These are phyloP conservation scores for Unio delphinus DNA, from an alignment of 2,888 invertebrate species.

Conservation along the genomic window DNA sequence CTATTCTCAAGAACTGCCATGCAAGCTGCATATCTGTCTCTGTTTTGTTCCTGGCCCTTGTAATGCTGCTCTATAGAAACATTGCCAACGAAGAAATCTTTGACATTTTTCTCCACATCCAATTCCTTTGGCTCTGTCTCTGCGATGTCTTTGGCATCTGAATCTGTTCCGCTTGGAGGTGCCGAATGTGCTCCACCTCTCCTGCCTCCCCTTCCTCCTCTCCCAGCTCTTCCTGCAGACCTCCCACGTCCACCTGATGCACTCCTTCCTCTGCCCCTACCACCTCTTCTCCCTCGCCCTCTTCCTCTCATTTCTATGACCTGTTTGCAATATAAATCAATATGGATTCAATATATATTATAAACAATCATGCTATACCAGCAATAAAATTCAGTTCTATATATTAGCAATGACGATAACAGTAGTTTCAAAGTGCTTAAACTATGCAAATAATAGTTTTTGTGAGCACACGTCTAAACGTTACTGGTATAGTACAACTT, in stretches of 20 bases:
- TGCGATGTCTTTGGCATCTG: slow-evolving; percentile 9
- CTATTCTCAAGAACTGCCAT: slow-evolving; percentile 56
- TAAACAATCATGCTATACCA: too few relatives aligned
- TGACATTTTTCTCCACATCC: slow-evolving; percentile 53
- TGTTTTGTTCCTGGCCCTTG: slow-evolving; percentile 57
- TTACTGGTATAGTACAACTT: too few relatives aligned
- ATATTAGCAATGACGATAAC: too few relatives aligned
- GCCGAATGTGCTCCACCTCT: slow-evolving; percentile 9
- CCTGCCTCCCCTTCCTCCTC: slow-evolving; percentile 11
- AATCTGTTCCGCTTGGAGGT: slow-evolving; percentile 1
- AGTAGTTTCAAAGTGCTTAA: too few relatives aligned
- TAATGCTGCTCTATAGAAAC: slow-evolving; percentile 60
- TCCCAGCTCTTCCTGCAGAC: slow-evolving; percentile 9
- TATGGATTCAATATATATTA: neutral
- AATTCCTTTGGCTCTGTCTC: slow-evolving; percentile 28
- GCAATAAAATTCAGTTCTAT: too few relatives aligned
- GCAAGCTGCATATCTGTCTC: slow-evolving; percentile 58
- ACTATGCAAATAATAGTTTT: too few relatives aligned
- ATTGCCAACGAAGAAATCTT: slow-evolving; percentile 60
- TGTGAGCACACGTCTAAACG: too few relatives aligned
- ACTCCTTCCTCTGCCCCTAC: slow-evolving; percentile 33
- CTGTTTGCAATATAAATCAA: slow-evolving; percentile 3
- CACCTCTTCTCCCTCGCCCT: slow-evolving; percentile 26
- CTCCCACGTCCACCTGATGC: slow-evolving; percentile 21
- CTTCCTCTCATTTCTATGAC: slow-evolving; percentile 36